Conservation (phyloP, 2,888 invertebrate genomes). For the Drosophila conformis region DNA sequence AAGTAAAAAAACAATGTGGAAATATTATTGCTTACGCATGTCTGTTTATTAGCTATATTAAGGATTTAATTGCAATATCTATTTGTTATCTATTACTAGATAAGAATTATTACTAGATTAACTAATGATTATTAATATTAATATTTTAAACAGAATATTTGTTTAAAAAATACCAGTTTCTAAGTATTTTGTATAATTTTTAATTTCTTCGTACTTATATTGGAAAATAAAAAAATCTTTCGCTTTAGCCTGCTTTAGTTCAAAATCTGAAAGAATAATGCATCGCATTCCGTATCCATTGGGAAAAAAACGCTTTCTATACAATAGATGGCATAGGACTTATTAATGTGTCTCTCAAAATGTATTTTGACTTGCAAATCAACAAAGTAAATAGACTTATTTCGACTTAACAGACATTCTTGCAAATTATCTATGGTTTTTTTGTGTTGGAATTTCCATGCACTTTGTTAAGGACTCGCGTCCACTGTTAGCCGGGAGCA, state of each 20-base stretch:
- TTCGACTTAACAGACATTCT: constrained; percentile 22
- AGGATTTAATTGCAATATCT: not conserved
- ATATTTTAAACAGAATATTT: not conserved
- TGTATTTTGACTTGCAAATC: constrained; percentile 16
- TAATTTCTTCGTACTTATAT: too few relatives aligned
- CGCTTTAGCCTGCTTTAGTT: not conserved
- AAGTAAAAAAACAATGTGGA: not conserved
- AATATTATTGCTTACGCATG: not conserved
- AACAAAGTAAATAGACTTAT: constrained; percentile 24
- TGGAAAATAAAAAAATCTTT: too few relatives aligned
- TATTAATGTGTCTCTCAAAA: not conserved
- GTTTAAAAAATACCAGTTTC: not conserved
- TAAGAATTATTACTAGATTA: not conserved
- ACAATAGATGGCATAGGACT: not conserved
- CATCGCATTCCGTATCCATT: not conserved
- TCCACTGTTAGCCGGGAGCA: constrained; percentile 61
- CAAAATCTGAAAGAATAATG: not conserved
- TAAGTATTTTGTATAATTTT: not conserved
- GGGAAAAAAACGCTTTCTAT: not conserved
- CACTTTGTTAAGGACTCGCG: constrained; percentile 37
- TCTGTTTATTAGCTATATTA: not conserved
- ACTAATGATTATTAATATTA: not conserved
- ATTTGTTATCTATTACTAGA: not conserved
- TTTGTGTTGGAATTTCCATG: constrained; percentile 27
- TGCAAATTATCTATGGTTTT: constrained; percentile 27